Conservation (phyloP, 2,888 invertebrate species). For the Cheilosia impressa region DNA sequence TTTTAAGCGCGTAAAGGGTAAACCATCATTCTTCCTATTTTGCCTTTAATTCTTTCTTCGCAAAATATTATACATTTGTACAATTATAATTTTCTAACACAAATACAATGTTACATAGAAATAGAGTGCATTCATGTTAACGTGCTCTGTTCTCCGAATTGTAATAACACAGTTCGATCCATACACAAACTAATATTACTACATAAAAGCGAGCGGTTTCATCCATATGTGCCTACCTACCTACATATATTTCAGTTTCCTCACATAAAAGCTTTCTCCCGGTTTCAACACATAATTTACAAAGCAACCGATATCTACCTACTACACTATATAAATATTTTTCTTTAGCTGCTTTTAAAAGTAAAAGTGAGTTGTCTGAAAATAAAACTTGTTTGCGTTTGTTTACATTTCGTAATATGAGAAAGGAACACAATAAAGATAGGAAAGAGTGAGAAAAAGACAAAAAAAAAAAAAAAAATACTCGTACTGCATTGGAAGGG, state of each 20-base stretch:
- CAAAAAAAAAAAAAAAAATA: slow-evolving; percentile 69
- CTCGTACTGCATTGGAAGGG: slow-evolving; percentile 62
- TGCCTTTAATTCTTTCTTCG: too few relatives aligned
- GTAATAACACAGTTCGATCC: slow-evolving; percentile 14
- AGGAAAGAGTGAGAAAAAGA: slow-evolving; percentile 73
- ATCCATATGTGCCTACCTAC: slow-evolving; percentile 9
- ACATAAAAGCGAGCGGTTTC: slow-evolving; percentile 29
- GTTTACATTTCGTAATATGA: slow-evolving; percentile 76
- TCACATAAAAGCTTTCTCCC: slow-evolving; percentile 74
- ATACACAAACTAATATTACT: too few relatives aligned
- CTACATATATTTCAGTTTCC: slow-evolving; percentile 45
- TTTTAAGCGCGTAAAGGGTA: too few relatives aligned
- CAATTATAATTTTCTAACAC: neutral
- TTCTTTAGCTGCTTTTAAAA: slow-evolving; percentile 71
- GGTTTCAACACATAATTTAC: slow-evolving; percentile 67
- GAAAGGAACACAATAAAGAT: slow-evolving; percentile 75
- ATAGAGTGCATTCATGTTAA: neutral
- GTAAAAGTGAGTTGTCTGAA: slow-evolving; percentile 74
- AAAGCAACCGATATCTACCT: slow-evolving; percentile 63
- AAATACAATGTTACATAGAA: too few relatives aligned
- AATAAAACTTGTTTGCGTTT: slow-evolving; percentile 75
- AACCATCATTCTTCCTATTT: too few relatives aligned
- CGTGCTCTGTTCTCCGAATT: slow-evolving; percentile 23
- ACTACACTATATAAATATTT: slow-evolving; percentile 57
- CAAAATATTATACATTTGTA: neutral